Base-by-base conservation (phyloP, 2,113 vertebrate species). In the Apteryx mantelli region DNA sequence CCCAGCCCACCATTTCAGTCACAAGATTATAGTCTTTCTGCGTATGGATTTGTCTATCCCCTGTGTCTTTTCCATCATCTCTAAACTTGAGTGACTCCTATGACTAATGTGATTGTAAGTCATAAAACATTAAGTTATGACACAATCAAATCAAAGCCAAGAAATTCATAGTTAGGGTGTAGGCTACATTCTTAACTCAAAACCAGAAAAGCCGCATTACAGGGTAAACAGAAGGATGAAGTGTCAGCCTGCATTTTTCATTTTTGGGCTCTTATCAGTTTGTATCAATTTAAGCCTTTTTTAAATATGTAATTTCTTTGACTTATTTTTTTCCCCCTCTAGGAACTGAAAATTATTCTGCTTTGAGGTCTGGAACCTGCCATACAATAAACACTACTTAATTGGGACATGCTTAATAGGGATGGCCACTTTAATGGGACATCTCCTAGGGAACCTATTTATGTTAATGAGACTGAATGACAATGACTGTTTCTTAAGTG, bases 361-460 rank as follows among this genome's bases (percentile, higher is more conserved):
- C 94, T 95, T 94, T 97, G 93, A 97, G 95, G 89, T 97, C 97
- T 97, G 97, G 94, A 97, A 97, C 94, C 96, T 97, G 96, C 97
- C 96, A 97, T 97, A 97, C 88, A 95, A 96, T 97, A 97, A 97
- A 96, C 96, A 96, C 95, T 95, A 89, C 87, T 95, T 97, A 97
- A 97, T 69, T 97, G 96, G 97, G 97, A 97, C 97, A 95, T 94
- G 95, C 95, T 97, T 97, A 97, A 97, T 97, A 93, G 95, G 89
- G 95, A 95, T 97, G 97, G 97, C 96, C 95, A 97, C 95, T 97
- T 97, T 96, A 97, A 96, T 97, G 97, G 97, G 96, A 96, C 97
- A 97, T 97, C 95, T 97, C 96, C 97, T 97, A 97, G 96, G 96
- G 96, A 97, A 97, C 96, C 89, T 97, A 97, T 96, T 97, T 97